Evolutionary conservation across 2,113 vertebrate genomes (phyloP).

Genomic region (Macheiramphus alcinus): DNA sequence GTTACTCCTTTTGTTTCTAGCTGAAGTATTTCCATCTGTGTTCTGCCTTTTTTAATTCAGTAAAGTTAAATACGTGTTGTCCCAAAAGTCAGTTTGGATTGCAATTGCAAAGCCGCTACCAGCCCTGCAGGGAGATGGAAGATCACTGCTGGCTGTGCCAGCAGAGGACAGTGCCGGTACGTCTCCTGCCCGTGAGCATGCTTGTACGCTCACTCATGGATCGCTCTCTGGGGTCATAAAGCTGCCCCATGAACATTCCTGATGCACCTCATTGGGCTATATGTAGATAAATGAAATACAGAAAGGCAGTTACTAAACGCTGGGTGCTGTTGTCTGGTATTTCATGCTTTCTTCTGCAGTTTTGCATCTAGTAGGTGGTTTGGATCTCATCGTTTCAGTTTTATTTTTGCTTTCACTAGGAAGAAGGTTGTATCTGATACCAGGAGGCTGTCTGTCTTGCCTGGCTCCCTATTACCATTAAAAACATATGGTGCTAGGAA

Average conservation of each 20-base stretch:
- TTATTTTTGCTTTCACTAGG: not conserved
- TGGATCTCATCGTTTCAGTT: not conserved
- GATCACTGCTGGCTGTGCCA: not conserved
- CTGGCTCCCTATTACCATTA: not conserved
- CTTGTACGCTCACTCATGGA: accelerated
- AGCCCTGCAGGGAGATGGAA: not conserved
- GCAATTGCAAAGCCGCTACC: not conserved
- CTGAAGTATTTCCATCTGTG: not conserved
- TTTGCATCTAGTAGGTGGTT: not conserved
- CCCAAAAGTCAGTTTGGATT: not conserved
- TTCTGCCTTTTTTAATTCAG: not conserved
- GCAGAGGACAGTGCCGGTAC: not conserved
- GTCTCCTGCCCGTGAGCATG: not conserved
- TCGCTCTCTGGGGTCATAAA: not conserved
- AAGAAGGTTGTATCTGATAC: not conserved
- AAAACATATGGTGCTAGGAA: not conserved
- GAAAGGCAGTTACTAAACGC: not conserved
- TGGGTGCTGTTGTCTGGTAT: not conserved
- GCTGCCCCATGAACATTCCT: not conserved
- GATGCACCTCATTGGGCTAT: accelerated
- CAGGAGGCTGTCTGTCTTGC: not conserved
- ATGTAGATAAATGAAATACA: not conserved
- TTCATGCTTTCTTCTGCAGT: not conserved
- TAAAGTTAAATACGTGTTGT: accelerated
- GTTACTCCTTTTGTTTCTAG: not conserved